Conservation (phyloP, 2,797 vertebrate genomes). For the Ptychobarbus kaznakovi region DNA sequence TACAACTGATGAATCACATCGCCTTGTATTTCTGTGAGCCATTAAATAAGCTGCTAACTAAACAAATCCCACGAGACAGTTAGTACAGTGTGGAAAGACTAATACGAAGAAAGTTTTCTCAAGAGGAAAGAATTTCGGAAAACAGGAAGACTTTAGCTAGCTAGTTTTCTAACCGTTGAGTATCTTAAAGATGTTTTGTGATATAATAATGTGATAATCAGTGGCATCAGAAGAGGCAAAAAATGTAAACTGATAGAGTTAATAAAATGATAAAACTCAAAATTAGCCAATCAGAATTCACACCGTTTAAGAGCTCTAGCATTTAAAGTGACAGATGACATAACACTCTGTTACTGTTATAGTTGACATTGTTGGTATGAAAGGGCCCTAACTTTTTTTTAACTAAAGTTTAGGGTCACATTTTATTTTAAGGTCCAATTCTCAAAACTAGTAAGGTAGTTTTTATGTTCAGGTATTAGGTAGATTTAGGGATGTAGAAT, state of each 20-base stretch:
- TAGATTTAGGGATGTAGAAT: background rate
- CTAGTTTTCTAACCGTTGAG: background rate
- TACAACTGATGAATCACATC: constrained; percentile 37
- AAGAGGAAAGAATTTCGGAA: background rate
- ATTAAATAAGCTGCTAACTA: constrained; percentile 27
- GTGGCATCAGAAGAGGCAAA: background rate
- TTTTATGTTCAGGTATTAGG: no score
- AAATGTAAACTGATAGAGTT: background rate
- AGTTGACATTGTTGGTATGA: background rate
- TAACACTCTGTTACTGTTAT: background rate
- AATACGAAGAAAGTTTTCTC: background rate
- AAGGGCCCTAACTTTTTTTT: background rate
- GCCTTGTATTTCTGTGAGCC: constrained; percentile 28
- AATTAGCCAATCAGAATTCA: background rate
- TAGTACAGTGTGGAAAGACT: background rate
- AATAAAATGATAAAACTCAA: background rate
- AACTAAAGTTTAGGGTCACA: background rate
- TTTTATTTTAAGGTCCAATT: background rate
- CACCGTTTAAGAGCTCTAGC: background rate
- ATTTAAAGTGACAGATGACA: background rate
- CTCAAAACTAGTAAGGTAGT: background rate
- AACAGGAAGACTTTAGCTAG: background rate
- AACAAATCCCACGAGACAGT: background rate
- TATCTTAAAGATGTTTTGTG: background rate
- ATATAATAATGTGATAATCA: background rate